Conservation (phyloP, 2,113 vertebrate genomes). For the Muntiacus reevesi region DNA sequence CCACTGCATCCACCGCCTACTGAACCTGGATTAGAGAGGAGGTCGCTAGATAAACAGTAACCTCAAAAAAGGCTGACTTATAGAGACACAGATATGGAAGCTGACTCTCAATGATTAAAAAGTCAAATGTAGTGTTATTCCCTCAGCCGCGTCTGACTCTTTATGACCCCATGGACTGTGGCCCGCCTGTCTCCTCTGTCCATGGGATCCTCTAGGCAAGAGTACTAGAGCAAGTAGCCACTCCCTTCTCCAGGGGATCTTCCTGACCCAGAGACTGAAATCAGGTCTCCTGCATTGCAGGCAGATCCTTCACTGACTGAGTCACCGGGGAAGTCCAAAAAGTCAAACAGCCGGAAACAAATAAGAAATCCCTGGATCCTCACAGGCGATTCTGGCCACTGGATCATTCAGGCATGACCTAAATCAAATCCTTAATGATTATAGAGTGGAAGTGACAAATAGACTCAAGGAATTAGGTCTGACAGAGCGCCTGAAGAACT, state of each 20-base stretch:
- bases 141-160: background rate
- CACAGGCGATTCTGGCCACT: background rate
- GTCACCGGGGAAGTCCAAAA: background rate
- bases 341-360: background rate
- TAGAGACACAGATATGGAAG: background rate
- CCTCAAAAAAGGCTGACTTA: background rate
- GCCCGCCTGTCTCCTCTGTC: background rate
- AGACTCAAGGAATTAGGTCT: background rate
- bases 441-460: background rate
- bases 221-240: background rate
- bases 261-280: background rate
- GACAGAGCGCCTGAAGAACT: background rate
- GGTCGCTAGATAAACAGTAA: rapidly evolving
- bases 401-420: background rate
- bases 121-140: background rate
- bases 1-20: rapidly evolving
- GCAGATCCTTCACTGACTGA: background rate
- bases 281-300: background rate
- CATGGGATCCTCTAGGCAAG: background rate
- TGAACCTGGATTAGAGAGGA: background rate
- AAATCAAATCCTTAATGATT: background rate
- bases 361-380: background rate
- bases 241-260: background rate
- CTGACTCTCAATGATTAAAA: background rate
- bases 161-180: background rate